phyloP scores from a whole-genome alignment of 1,140 invertebrate genomes.

The Pachyrhynchus sulphureomaculatus region DNA sequence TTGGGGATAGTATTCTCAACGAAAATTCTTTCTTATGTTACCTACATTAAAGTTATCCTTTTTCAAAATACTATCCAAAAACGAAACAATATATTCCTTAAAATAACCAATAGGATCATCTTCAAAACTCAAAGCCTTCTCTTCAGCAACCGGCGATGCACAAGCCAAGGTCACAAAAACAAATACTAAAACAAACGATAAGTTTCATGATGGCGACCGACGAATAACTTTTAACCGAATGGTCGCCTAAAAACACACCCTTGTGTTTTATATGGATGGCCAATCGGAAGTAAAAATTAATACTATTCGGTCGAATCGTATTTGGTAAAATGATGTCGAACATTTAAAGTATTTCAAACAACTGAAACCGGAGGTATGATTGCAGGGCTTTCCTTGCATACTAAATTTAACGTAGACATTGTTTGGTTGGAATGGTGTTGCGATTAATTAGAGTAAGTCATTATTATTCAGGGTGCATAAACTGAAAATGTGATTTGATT shows the following conservation, averaged over 20 bases:
- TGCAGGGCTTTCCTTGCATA: constrained; percentile 10
- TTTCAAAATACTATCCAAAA: constrained; percentile 74
- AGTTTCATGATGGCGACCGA: constrained; percentile 52
- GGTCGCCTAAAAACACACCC: constrained; percentile 20
- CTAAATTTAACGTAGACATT: constrained; percentile 4
- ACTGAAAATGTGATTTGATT: not conserved
- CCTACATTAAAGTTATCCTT: constrained; percentile 62
- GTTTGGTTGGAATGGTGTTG: too few relatives aligned
- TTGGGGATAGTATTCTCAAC: too few relatives aligned
- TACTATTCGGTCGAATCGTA: constrained; percentile 34
- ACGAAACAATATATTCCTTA: constrained; percentile 75
- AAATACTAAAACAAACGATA: constrained; percentile 51
- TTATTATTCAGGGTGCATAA: constrained; percentile 15
- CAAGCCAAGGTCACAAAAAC: constrained; percentile 56
- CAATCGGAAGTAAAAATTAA: constrained; percentile 22
- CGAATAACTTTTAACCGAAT: constrained; percentile 24
- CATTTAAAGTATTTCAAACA: constrained; percentile 18
- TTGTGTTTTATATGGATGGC: constrained; percentile 32
- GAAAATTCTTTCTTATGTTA: too few relatives aligned
- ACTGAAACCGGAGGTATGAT: constrained; percentile 14
- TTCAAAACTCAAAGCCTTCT: constrained; percentile 65
- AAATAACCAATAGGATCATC: constrained; percentile 78
- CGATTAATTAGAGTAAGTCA: not conserved
- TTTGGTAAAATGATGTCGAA: constrained; percentile 33
- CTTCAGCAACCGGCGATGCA: constrained; percentile 62